phyloP scores from a whole-genome alignment of 2,113 vertebrate species.

The Leucoraja erinaceus region DNA sequence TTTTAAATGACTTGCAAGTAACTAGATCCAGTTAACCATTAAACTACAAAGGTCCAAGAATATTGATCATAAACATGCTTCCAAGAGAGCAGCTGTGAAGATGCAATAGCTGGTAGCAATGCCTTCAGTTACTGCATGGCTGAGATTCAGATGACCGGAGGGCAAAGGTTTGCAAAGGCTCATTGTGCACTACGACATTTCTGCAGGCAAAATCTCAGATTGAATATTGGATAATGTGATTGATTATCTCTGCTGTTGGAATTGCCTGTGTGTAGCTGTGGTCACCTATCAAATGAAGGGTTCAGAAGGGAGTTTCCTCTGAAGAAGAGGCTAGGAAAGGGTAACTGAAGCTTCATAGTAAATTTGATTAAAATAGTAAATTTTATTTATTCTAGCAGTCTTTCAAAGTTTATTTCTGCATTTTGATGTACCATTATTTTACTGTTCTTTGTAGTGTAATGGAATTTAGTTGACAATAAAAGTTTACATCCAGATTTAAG shows the following conservation, averaged over 20 bases:
- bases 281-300: conserved; percentile 63
- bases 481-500: conserved; percentile 63
- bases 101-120: background rate
- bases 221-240: conserved; percentile 16
- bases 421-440: conserved; percentile 74
- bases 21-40: background rate
- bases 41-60: background rate
- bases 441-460: conserved; percentile 77
- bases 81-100: conserved; percentile 16
- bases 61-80: background rate
- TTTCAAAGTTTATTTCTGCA: conserved; percentile 76
- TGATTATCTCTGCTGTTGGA: background rate
- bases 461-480: conserved; percentile 92
- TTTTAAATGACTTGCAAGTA: background rate
- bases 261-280: conserved; percentile 42
- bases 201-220: conserved; percentile 35
- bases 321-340: conserved; percentile 63
- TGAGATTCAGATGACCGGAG: conserved; percentile 6
- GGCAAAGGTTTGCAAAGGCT: conserved; percentile 24
- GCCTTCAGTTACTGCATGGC: conserved; percentile 8
- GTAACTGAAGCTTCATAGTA: conserved; percentile 65
- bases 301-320: conserved; percentile 67
- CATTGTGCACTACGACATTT: conserved; percentile 36
- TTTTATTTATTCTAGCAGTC: conserved; percentile 76
- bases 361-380: conserved; percentile 58